phyloP scores from a whole-genome alignment of 2,888 invertebrate species.

The Xanthia togata region DNA sequence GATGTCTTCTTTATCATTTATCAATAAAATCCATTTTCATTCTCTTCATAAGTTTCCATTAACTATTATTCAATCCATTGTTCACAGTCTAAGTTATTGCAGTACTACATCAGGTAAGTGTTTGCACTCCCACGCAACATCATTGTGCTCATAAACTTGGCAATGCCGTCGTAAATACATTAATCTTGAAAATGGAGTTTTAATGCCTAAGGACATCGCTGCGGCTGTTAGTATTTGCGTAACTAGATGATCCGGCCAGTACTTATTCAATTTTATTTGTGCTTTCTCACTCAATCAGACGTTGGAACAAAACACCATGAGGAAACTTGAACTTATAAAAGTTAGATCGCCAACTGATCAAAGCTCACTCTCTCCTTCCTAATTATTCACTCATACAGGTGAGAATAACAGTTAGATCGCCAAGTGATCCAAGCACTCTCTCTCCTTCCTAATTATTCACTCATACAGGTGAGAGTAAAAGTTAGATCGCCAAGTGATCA shows the following conservation, averaged over 20 bases:
- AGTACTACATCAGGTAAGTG: conserved; percentile 68
- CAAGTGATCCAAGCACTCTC: too few species aligned
- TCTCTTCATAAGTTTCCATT: conserved; percentile 17
- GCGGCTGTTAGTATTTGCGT: conserved; percentile 3
- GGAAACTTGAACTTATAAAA: neutral
- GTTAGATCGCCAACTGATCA: neutral
- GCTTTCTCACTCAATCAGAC: neutral
- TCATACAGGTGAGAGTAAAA: too few species aligned
- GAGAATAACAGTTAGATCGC: neutral
- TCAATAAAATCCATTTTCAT: conserved; percentile 11
- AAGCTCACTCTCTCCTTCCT: too few species aligned
- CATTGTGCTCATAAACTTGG: conserved; percentile 84
- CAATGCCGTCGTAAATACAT: conserved; percentile 79
- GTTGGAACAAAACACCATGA: neutral
- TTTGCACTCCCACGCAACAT: conserved; percentile 74
- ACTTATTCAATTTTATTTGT: neutral
- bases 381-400: neutral
- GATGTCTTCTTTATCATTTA: conserved; percentile 5
- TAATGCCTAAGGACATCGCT: conserved; percentile 71
- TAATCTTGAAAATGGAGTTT: conserved; percentile 77
- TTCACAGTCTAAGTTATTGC: conserved; percentile 45
- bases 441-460: too few species aligned
- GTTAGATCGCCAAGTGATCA: neutral
- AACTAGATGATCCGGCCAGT: conserved; percentile 1
- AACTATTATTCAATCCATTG: conserved; percentile 39